phyloP scores from a whole-genome alignment of 1,140 invertebrate genomes.

The Microplitis demolitor region DNA sequence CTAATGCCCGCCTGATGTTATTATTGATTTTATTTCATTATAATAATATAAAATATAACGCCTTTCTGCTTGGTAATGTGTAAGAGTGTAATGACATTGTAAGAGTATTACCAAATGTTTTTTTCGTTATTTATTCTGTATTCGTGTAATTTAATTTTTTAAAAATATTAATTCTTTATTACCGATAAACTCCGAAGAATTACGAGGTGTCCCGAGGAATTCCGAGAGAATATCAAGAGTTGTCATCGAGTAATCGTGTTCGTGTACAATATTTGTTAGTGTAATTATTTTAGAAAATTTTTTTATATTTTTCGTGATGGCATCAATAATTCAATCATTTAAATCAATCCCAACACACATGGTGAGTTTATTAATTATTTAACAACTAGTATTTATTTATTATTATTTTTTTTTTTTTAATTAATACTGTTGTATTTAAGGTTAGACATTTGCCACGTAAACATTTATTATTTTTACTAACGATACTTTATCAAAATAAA shows the following conservation, averaged over 20 bases:
- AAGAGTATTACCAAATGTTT: too few species aligned
- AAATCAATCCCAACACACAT: conserved; percentile 66
- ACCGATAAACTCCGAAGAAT: too few species aligned
- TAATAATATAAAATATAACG: too few species aligned
- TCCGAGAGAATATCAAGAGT: too few species aligned
- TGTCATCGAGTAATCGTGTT: neutral
- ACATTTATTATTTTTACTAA: conserved; percentile 3
- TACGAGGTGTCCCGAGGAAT: too few species aligned
- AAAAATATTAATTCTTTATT: too few species aligned
- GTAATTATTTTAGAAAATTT: neutral
- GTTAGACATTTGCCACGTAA: conserved; percentile 28
- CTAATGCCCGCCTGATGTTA: too few species aligned
- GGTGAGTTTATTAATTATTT: conserved; percentile 52
- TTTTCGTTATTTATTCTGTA: too few species aligned
- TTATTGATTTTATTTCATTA: too few species aligned
- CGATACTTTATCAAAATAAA: neutral
- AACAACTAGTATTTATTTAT: conserved; percentile 12
- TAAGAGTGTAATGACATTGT: too few species aligned
- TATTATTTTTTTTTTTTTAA: conserved; percentile 16
- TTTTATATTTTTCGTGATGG: conserved; percentile 34
- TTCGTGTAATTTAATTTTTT: too few species aligned
- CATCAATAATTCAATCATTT: conserved; percentile 48
- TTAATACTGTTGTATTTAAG: conserved; percentile 11
- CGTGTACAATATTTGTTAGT: conserved; percentile 18
- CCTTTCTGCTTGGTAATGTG: too few species aligned